phyloP scores from a whole-genome alignment of 2,888 invertebrate genomes.

The Eilema caniola region DNA sequence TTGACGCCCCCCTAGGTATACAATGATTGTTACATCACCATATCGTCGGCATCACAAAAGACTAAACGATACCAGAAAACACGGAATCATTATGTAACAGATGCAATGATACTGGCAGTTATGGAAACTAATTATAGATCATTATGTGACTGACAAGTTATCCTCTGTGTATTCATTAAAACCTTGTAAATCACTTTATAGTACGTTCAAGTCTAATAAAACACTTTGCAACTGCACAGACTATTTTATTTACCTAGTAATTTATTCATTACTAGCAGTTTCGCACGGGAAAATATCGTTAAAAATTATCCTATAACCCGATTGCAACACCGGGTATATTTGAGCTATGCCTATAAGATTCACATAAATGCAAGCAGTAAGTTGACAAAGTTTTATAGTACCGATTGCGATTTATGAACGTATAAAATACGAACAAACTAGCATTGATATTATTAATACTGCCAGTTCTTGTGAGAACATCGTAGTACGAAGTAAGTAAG shows the following conservation, averaged over 20 bases:
- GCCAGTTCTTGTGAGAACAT: neutral
- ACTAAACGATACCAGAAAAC: neutral
- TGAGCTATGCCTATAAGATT: neutral
- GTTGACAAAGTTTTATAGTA: conserved; percentile 1
- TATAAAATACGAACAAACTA: conserved; percentile 5
- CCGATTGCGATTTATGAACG: neutral
- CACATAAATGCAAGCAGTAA: neutral
- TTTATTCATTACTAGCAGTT: neutral
- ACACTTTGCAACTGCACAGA: neutral
- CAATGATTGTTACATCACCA: conserved; percentile 32
- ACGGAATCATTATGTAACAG: conserved; percentile 16
- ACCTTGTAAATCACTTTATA: neutral
- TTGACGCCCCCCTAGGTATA: conserved; percentile 18
- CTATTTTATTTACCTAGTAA: neutral
- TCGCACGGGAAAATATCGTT: neutral
- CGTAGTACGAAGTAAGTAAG: neutral
- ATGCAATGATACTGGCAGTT: conserved; percentile 8
- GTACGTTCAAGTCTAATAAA: neutral
- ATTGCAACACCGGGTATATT: neutral
- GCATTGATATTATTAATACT: neutral
- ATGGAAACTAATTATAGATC: conserved; percentile 1
- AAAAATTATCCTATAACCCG: neutral
- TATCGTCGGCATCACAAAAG: conserved; percentile 21
- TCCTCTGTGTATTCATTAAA: neutral
- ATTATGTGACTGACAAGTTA: neutral